These are phyloP conservation scores for Protodeltote pygarga DNA, from an alignment of 2,888 invertebrate genomes.

Conservation along the genomic window DNA sequence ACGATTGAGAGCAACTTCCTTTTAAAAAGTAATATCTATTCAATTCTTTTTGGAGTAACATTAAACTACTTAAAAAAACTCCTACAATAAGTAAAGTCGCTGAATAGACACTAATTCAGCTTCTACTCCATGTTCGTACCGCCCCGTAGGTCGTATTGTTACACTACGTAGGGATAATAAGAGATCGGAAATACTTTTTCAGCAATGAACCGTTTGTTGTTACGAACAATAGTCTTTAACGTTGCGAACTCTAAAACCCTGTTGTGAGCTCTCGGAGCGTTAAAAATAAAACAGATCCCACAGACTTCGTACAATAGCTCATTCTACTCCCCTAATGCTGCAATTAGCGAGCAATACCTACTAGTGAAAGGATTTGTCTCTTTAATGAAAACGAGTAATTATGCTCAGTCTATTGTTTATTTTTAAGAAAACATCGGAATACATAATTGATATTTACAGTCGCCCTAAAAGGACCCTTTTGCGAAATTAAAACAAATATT, in stretches of 20 bases:
- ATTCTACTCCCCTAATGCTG: conserved; percentile 74
- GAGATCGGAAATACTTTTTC: conserved; percentile 47
- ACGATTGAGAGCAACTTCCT: too few relatives aligned
- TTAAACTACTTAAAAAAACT: conserved; percentile 15
- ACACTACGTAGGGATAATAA: conserved; percentile 33
- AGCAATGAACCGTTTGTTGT: conserved; percentile 52
- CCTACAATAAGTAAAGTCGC: conserved; percentile 9
- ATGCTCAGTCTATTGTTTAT: conserved; percentile 59
- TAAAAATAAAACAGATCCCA: conserved; percentile 74
- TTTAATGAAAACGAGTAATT: conserved; percentile 79
- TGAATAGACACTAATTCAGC: conserved; percentile 37
- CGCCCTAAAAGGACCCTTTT: conserved; percentile 55
- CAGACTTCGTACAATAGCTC: conserved; percentile 70
- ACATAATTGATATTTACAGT: conserved; percentile 69
- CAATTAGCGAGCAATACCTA: conserved; percentile 79
- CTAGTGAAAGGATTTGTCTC: conserved; percentile 78
- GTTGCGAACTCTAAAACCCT: conserved; percentile 54
- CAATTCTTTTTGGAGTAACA: conserved; percentile 5
- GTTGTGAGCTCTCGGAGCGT: conserved; percentile 64
- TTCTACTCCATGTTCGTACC: conserved; percentile 26
- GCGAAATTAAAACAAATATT: conserved; percentile 63
- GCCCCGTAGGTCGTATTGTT: conserved; percentile 24
- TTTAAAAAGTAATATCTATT: too few relatives aligned
- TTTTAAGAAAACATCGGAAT: conserved; percentile 59
- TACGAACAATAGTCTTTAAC: conserved; percentile 59